phyloP scores from a whole-genome alignment of 2,888 invertebrate genomes.

The Hirtodrosophila duncani region DNA sequence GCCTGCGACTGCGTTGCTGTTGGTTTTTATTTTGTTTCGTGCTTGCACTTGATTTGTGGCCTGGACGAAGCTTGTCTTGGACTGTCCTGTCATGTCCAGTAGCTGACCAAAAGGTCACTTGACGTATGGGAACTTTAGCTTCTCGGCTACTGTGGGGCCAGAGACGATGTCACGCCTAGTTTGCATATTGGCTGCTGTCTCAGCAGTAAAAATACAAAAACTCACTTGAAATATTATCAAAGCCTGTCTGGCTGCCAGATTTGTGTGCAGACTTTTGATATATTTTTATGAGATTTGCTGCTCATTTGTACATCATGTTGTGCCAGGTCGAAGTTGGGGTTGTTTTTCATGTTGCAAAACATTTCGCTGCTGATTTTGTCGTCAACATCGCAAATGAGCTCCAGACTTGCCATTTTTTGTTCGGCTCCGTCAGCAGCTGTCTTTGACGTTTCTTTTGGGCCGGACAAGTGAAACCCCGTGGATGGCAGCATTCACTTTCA shows the following conservation, averaged over 20 bases:
- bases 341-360: slow-evolving; percentile 25
- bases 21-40: slow-evolving; percentile 20
- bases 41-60: slow-evolving; percentile 48
- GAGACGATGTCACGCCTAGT: too few species aligned
- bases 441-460: background rate
- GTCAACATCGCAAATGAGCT: slow-evolving; percentile 20
- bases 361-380: slow-evolving; percentile 27
- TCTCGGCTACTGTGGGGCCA: slow-evolving; percentile 13
- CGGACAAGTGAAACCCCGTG: background rate
- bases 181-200: slow-evolving; percentile 39
- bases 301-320: slow-evolving; percentile 39
- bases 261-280: slow-evolving; percentile 22
- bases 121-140: slow-evolving; percentile 43
- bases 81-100: background rate
- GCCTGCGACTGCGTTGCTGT: slow-evolving; percentile 33
- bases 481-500: background rate
- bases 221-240: slow-evolving; percentile 40
- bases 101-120: slow-evolving; percentile 53
- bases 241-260: slow-evolving; percentile 22
- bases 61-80: slow-evolving; percentile 30
- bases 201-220: slow-evolving; percentile 21
- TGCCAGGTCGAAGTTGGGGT: slow-evolving; percentile 9
- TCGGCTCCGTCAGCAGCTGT: slow-evolving; percentile 14
- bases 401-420: slow-evolving; percentile 1
- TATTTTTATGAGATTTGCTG: slow-evolving; percentile 46